These are phyloP conservation scores for Drosophila demipolita DNA, from an alignment of 2,888 invertebrate genomes.

Conservation along the genomic window DNA sequence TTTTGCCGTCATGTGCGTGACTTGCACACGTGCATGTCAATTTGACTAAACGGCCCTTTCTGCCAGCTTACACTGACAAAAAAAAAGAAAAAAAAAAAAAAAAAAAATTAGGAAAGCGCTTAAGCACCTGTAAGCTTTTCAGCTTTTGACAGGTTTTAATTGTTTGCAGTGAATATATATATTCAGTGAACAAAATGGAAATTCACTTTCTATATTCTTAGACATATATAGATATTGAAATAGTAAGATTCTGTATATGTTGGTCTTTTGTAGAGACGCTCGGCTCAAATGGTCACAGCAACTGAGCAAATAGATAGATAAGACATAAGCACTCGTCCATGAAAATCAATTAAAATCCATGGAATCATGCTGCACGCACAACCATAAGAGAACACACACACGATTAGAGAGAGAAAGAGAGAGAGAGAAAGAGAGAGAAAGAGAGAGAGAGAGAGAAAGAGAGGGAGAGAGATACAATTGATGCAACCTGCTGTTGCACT, in stretches of 20 bases:
- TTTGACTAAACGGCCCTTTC: conserved; percentile 34
- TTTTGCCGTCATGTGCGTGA: conserved; percentile 48
- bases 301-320: conserved; percentile 57
- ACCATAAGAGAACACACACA: conserved; percentile 11
- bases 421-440: conserved; percentile 10
- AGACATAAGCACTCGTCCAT: conserved; percentile 79
- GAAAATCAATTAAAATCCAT: conserved; percentile 83
- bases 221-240: not conserved
- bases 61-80: conserved; percentile 29
- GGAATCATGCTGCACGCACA: conserved; percentile 38
- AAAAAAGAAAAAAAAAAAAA: conserved; percentile 2
- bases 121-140: conserved; percentile 17
- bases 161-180: conserved; percentile 4
- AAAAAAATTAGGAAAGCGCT: conserved; percentile 7
- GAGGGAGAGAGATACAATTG: conserved; percentile 38
- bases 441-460: conserved; percentile 7
- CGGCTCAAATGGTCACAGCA: conserved; percentile 27
- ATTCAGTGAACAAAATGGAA: not conserved
- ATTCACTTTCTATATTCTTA: not conserved
- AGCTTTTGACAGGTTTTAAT: conserved; percentile 7
- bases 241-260: not conserved
- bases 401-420: not conserved
- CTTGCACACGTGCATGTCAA: conserved; percentile 56
- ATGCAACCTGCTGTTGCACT: conserved; percentile 58
- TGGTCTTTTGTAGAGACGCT: not conserved